Evolutionary conservation across 2,888 invertebrate genomes (phyloP), one percentile per base, ranked within the genome.

Genomic region (Omphaloscelis lunosa): DNA sequence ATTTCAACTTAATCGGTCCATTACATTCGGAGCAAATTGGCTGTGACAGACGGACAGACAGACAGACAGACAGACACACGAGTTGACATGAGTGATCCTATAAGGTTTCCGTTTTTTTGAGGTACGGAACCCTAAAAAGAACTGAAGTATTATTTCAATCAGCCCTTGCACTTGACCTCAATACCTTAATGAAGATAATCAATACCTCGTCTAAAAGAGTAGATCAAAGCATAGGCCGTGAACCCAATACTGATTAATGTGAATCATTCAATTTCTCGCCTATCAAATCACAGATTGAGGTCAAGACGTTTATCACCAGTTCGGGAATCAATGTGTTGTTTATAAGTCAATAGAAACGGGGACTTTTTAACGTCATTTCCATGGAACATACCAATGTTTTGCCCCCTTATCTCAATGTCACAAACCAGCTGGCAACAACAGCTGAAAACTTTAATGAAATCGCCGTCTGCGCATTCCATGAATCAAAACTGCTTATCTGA

Each of bases 241-340:
- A 86, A 82, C 85, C 83, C 73, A 39, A 72, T 75, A 82, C 62
- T 77, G 67, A 77, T 84, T 41, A 74, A 74, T 77, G 71, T 75
- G 77, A 80, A 86, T 88, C 81, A 88, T 77, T 87, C 68, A 82
- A 79, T 86, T 85, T 84, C 79, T 74, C 78, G 84, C 79, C 67
- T 74, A 83, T 78, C 63, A 72, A 80, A 85, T 88, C 77, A 75
- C 8, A 29, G 41, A 73, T 75, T 56, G 70, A 82, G 84, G 88
- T 85, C 86, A 78, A 59, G 61, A 62, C 61, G 66, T 84, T 82
- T 84, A 86, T 87, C 79, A 62, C 5, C 61, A 63, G 58, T 69
- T 61, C 68, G 59, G 72, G 67, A 63, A 78, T 75, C 29, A 72
- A 27, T 23, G 20, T 7, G 39, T 62, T 62, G 65, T 53, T 51